These are phyloP conservation scores for Drosophila subpulchrella DNA, from an alignment of 1,140 invertebrate genomes.

Conservation along the genomic window DNA sequence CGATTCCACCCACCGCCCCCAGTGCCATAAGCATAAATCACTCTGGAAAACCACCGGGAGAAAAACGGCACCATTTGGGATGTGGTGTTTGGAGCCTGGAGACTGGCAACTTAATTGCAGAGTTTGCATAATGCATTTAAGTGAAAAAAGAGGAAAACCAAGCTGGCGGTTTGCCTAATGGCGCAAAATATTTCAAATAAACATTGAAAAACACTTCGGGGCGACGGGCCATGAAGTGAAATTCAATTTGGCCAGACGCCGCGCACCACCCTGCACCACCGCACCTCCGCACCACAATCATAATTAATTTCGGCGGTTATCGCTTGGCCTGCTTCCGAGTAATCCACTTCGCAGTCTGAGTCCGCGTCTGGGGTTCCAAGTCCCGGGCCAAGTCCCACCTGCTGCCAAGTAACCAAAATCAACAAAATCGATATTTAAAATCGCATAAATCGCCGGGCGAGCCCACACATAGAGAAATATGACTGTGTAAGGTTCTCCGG, in stretches of 20 bases:
- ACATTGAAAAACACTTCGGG: constrained; percentile 80
- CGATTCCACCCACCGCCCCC: constrained; percentile 43
- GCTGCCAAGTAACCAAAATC: constrained; percentile 61
- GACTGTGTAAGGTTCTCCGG: constrained; percentile 11
- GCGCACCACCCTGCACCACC: constrained; percentile 11
- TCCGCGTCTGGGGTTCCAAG: constrained; percentile 11
- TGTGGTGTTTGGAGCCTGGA: constrained; percentile 10
- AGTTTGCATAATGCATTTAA: constrained; percentile 80
- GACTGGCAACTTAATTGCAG: constrained; percentile 76
- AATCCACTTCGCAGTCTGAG: constrained; percentile 46
- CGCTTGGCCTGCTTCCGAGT: constrained; percentile 51
- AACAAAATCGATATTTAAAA: constrained; percentile 84
- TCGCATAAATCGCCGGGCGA: constrained; percentile 72
- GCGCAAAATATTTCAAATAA: constrained; percentile 79
- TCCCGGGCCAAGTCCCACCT: constrained; percentile 58
- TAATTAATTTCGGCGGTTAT: constrained; percentile 77
- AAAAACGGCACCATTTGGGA: constrained; percentile 18
- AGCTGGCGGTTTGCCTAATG: constrained; percentile 66
- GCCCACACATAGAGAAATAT: constrained; percentile 40
- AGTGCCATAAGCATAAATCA: constrained; percentile 68
- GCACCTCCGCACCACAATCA: constrained; percentile 59
- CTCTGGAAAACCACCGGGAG: constrained; percentile 21
- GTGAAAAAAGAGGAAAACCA: constrained; percentile 64
- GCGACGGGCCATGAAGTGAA: constrained; percentile 55
- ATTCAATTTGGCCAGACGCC: constrained; percentile 63